phyloP scores from a whole-genome alignment of 2,113 vertebrate species.

The Tachysurus fulvidraco region DNA sequence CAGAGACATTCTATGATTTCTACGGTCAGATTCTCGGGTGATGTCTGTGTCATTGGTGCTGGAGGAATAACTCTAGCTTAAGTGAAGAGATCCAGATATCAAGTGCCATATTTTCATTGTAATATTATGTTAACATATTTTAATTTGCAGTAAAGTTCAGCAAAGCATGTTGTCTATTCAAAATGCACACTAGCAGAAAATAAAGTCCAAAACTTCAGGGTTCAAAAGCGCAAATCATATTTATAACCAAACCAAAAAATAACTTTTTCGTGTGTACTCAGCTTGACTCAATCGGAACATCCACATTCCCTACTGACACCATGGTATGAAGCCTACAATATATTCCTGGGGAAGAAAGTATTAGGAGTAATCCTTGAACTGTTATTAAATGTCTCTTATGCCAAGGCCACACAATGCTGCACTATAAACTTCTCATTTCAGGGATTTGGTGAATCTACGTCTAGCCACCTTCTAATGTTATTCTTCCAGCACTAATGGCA shows the following conservation, averaged over 20 bases:
- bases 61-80: neutral
- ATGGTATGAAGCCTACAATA: neutral
- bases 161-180: neutral
- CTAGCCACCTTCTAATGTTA: neutral
- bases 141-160: neutral
- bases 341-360: neutral
- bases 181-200: too few species aligned
- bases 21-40: constrained; percentile 33
- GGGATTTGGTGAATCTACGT: constrained; percentile 13
- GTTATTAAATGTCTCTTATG: neutral
- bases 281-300: neutral
- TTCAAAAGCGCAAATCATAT: neutral
- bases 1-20: constrained; percentile 50
- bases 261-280: neutral
- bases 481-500: neutral
- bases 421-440: constrained; percentile 27
- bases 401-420: neutral
- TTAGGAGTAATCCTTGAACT: neutral
- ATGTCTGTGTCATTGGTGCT: neutral
- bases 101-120: neutral
- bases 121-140: neutral
- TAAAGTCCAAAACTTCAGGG: neutral
- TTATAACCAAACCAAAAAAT: neutral
- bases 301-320: neutral
- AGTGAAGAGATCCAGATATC: neutral